Percentiles rank a stretch among this genome's conserved stretches.
phyloP scores from a whole-genome alignment of 2,113 vertebrate species.

The Peromyscus leucopus region DNA sequence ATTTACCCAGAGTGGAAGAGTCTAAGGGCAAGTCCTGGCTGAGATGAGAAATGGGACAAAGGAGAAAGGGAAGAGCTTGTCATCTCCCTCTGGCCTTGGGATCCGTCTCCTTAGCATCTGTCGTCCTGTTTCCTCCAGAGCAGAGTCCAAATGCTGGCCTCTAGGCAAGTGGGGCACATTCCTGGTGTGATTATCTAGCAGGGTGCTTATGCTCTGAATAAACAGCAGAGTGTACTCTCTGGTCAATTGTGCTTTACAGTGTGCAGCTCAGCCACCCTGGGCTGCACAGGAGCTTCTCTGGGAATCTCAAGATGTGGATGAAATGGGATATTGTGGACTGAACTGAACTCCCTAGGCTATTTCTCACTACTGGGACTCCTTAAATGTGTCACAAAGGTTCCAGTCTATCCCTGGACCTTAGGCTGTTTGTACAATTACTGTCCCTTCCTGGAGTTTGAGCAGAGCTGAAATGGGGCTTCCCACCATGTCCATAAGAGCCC shows the following conservation, averaged over 20 bases:
- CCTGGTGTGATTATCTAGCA: fast-evolving
- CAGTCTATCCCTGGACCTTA: not conserved
- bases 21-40: not conserved
- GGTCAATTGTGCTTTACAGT: not conserved
- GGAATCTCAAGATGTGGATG: not conserved
- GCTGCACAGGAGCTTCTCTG: not conserved
- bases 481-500: not conserved
- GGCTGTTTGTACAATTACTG: not conserved
- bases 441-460: not conserved
- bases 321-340: not conserved
- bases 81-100: not conserved
- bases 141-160: not conserved
- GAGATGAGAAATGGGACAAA: not conserved
- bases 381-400: not conserved
- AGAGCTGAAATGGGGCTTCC: not conserved
- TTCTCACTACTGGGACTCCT: not conserved
- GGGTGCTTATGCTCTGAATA: not conserved
- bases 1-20: not conserved
- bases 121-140: no score
- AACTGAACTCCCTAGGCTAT: not conserved
- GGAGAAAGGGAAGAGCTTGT: not conserved
- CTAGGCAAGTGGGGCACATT: not conserved
- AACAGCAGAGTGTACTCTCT: not conserved
- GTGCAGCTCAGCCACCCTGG: not conserved
- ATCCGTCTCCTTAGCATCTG: not conserved